Evolutionary conservation across 2,113 vertebrate species (phyloP).

Genomic region (Polypterus bichir): DNA sequence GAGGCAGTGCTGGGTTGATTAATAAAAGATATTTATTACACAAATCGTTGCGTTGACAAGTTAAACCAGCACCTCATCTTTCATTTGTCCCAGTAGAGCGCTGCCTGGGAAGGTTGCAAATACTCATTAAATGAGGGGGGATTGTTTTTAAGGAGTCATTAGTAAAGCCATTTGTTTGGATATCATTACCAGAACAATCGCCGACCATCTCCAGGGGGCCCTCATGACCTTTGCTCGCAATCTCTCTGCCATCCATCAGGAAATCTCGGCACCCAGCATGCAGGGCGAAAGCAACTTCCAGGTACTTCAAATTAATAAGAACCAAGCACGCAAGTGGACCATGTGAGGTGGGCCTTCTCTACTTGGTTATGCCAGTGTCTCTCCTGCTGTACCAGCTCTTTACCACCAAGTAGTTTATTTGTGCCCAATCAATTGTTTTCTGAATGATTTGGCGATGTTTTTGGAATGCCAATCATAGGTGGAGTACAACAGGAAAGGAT

Average conservation of each 20-base stretch:
- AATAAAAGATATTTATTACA: conserved; percentile 78
- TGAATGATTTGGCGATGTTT: too few relatives aligned
- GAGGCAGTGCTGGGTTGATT: conserved; percentile 52
- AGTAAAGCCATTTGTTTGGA: conserved; percentile 79
- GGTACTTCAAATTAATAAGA: conserved; percentile 38
- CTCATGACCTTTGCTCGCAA: conserved; percentile 90
- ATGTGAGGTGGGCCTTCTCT: too few relatives aligned
- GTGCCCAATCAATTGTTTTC: too few relatives aligned
- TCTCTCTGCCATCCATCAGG: conserved; percentile 97
- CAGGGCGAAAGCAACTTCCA: conserved; percentile 88
- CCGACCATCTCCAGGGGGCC: conserved; percentile 82
- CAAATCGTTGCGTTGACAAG: conserved; percentile 64
- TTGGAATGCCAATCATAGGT: too few relatives aligned
- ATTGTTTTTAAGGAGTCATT: conserved; percentile 81
- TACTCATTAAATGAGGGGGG: conserved; percentile 84
- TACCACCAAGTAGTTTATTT: too few relatives aligned
- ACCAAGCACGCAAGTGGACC: too few relatives aligned
- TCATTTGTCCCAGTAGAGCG: conserved; percentile 72
- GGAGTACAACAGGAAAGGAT: too few relatives aligned
- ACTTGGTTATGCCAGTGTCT: too few relatives aligned
- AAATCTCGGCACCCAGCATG: conserved; percentile 89
- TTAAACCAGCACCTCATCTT: conserved; percentile 69
- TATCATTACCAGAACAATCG: conserved; percentile 92
- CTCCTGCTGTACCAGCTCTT: too few relatives aligned
- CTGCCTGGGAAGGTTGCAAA: conserved; percentile 69